Conservation (phyloP, 2,888 invertebrate genomes). For the Ditula angustiorana region DNA sequence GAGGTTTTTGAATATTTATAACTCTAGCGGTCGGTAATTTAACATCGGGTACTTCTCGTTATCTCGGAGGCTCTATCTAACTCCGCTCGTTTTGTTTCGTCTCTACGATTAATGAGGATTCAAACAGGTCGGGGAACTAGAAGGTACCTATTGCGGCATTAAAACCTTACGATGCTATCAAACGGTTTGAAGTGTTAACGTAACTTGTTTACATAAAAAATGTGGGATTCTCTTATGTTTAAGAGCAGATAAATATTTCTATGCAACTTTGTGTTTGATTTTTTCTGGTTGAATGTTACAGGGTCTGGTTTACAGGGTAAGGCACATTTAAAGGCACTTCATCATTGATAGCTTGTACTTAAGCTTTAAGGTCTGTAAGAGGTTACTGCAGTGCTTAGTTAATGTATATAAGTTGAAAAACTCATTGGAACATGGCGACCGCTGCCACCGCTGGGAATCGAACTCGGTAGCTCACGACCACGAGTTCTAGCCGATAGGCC, state of each 20-base stretch:
- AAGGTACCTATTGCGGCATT: conserved; percentile 31
- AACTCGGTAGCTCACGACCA: too few relatives aligned
- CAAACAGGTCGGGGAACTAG: conserved; percentile 45
- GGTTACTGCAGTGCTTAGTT: too few relatives aligned
- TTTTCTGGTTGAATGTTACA: background rate
- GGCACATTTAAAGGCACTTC: too few relatives aligned
- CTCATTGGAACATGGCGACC: too few relatives aligned
- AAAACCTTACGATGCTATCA: conserved; percentile 36
- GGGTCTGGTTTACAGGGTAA: too few relatives aligned
- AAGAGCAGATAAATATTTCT: background rate
- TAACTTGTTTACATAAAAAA: conserved; percentile 3
- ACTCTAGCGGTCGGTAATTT: conserved; percentile 76
- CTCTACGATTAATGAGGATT: conserved; percentile 55
- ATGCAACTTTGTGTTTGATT: background rate
- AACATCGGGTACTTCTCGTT: conserved; percentile 72
- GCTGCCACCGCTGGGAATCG: too few relatives aligned
- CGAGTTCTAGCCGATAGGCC: too few relatives aligned
- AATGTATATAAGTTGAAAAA: too few relatives aligned
- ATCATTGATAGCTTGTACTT: too few relatives aligned
- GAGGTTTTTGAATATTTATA: conserved; percentile 80
- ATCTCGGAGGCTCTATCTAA: conserved; percentile 74
- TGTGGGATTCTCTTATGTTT: background rate
- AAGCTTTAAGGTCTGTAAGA: too few relatives aligned
- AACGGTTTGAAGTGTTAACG: conserved; percentile 30
- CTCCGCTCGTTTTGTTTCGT: conserved; percentile 53